phyloP scores from a whole-genome alignment of 2,113 vertebrate species.

The Seriola aureovittata region DNA sequence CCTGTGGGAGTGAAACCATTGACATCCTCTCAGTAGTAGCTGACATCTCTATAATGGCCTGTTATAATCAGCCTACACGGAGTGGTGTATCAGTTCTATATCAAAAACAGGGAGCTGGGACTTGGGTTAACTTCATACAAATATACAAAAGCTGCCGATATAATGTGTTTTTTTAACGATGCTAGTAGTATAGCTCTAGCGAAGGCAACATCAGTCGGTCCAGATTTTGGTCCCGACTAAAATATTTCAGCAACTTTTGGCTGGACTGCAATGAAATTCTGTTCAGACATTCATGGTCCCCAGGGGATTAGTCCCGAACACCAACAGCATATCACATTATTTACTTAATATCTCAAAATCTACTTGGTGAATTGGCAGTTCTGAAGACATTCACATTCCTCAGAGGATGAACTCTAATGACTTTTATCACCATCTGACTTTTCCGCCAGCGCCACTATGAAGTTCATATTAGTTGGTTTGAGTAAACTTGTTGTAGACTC shows the following conservation, averaged over 20 bases:
- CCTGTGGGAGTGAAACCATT: constrained; percentile 26
- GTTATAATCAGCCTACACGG: background rate
- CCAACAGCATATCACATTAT: background rate
- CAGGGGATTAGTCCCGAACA: background rate
- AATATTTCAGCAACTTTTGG: background rate
- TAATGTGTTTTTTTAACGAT: background rate
- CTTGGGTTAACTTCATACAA: background rate
- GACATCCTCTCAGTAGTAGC: constrained; percentile 34
- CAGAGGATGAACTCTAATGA: background rate
- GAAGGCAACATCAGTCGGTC: background rate
- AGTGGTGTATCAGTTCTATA: constrained; percentile 8
- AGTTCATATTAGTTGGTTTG: background rate
- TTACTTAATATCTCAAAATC: background rate
- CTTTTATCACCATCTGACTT: too few species aligned
- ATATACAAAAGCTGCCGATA: background rate
- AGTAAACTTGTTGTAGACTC: background rate
- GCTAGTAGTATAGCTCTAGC: background rate
- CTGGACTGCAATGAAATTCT: background rate
- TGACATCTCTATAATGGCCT: constrained; percentile 32
- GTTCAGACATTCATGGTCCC: background rate
- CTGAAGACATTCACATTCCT: background rate
- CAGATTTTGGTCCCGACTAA: background rate
- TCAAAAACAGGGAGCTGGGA: background rate
- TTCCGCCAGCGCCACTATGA: background rate
- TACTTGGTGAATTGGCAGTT: too few species aligned